These are phyloP conservation scores for Eucidaris tribuloides DNA, from an alignment of 35 echinoderm and acorn worm species.

Conservation along the genomic window DNA sequence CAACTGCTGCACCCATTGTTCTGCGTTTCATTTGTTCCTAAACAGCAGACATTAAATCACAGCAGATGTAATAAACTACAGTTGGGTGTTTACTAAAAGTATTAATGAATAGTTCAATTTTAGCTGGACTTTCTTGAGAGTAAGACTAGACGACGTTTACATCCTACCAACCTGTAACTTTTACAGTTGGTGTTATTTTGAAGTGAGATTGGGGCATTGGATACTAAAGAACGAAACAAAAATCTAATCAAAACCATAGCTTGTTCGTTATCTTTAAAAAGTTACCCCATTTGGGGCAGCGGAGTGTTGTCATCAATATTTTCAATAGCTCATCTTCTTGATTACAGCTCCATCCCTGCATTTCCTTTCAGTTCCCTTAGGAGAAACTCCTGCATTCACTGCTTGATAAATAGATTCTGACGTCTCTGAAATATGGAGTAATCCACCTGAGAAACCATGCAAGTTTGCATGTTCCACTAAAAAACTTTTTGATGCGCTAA, in stretches of 20 bases:
- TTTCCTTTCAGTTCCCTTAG: slow-evolving; percentile 8
- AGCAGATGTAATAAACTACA: slow-evolving; percentile 47
- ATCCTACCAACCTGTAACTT: too few species aligned
- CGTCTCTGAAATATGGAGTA: background rate
- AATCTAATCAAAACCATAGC: slow-evolving; percentile 12
- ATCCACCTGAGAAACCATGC: too few species aligned
- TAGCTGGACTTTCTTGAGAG: too few species aligned
- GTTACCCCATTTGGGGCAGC: background rate
- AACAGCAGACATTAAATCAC: too few species aligned
- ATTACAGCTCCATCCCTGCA: background rate
- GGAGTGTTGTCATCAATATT: background rate
- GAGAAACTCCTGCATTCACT: slow-evolving; percentile 11
- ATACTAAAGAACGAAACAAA: background rate
- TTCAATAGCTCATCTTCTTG: background rate
- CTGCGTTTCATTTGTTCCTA: too few species aligned
- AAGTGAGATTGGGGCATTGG: background rate
- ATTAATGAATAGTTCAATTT: too few species aligned
- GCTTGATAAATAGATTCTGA: slow-evolving; percentile 30
- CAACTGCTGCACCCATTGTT: too few species aligned
- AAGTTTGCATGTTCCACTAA: too few species aligned
- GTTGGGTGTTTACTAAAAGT: too few species aligned
- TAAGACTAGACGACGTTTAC: too few species aligned
- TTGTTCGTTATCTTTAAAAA: background rate
- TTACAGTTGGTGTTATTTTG: background rate
- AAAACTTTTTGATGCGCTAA: background rate